A percentile compares a stretch with the other conserved stretches of the same genome.
Conservation (phyloP, 2,797 vertebrate species). For the Alosa sapidissima region DNA sequence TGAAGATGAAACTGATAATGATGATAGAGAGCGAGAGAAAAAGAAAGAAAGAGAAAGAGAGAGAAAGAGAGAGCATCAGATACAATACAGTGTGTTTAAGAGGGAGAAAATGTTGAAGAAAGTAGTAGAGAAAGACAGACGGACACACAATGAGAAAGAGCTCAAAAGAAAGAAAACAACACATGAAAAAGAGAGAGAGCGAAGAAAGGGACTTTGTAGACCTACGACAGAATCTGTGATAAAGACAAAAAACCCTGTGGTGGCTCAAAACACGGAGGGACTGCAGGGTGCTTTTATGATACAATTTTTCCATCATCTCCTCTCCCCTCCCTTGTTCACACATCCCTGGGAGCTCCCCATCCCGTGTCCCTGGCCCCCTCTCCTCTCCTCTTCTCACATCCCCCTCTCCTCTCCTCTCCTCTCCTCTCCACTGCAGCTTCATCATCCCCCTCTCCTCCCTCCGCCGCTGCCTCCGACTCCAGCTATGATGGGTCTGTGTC, state of each 20-base stretch:
- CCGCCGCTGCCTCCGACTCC: not conserved
- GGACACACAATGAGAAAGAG: not conserved
- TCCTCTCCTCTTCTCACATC: not conserved
- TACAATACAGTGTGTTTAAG: not conserved
- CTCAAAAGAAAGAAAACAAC: not conserved
- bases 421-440: not conserved
- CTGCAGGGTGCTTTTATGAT: not conserved
- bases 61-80: not conserved
- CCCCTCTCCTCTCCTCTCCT: not conserved
- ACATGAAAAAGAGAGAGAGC: not conserved
- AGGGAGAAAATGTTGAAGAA: not conserved
- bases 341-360: not conserved
- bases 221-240: not conserved
- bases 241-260: not conserved
- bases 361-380: not conserved
- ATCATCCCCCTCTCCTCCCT: not conserved
- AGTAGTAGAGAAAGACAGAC: not conserved
- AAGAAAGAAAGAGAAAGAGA: not conserved
- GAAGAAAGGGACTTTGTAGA: not conserved
- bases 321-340: not conserved
- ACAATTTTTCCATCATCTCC: not conserved
- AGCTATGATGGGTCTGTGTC: not conserved
- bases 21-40: not conserved
- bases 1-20: constrained; percentile 8
- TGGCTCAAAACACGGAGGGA: not conserved